Evolutionary conservation across 2,888 invertebrate species (phyloP), one percentile per base, ranked within the genome.

Genomic region (Drosophila buzzatii): DNA sequence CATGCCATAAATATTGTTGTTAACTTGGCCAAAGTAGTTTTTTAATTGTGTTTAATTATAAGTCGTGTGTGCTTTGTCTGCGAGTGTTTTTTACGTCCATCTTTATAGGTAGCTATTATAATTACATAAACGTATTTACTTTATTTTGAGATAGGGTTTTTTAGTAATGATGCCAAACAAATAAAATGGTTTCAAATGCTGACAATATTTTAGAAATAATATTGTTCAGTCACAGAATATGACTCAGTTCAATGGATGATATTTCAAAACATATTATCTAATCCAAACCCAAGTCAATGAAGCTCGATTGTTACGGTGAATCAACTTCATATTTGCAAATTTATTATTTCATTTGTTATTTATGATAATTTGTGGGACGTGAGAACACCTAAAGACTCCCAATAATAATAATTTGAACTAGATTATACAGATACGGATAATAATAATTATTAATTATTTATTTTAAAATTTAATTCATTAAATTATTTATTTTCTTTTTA

Each of bases 1-100:
- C 20, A 47, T 18, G 14, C 41, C 18, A 14, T 55, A 31, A 45
- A 63, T 18, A 12, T 39, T 20, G 5, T 31, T 9, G 42, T 2
- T 31, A 20, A 37, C 27, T 51, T 51, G 31, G 18, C 20, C 4
- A 39, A 20, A 41, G 52, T n/a, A 41, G 44, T 33, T 20, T 41
- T 23, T 27, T 69, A 56, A 55, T 16, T 59, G 20, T n/a, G 14
- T 39, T 23, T 41, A 42, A 7, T 53, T 59, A 58, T 68, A 9
- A 20, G 35, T 20, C 35, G 14, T 14, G 8, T 35, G 52, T 52
- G 20, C 35, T 52, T 20, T 6, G n/a, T 2, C 10, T 10, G 31
- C 6, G 7, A 51, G 49, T 18, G 8, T n/a, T 35, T 33, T 18
- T 18, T 12, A 14, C 20, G 51, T 3, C 51, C 51, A 51, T 18